Conservation (phyloP, 2,888 invertebrate species). For the Anthrax anthrax region DNA sequence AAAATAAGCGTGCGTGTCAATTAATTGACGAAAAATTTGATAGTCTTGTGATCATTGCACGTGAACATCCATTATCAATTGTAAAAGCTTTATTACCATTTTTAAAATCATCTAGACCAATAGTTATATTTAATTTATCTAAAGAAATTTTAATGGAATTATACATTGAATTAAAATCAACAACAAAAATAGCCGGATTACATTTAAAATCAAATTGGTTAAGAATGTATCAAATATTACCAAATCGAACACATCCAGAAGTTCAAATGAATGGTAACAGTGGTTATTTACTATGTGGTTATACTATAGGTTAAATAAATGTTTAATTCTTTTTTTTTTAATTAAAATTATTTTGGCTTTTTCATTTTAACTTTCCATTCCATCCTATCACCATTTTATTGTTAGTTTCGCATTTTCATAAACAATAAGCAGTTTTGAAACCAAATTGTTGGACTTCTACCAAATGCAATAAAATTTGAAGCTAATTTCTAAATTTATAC, state of each 20-base stretch:
- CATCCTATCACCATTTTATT: too few species aligned
- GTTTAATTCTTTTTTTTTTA: not conserved
- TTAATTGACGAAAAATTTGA: conserved; percentile 52
- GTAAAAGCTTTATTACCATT: conserved; percentile 60
- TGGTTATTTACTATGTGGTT: conserved; percentile 72
- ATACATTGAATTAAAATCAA: conserved; percentile 61
- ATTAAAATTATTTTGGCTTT: not conserved
- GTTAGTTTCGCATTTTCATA: too few species aligned
- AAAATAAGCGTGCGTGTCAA: conserved; percentile 50
- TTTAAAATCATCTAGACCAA: conserved; percentile 65
- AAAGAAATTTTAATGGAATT: conserved; percentile 76
- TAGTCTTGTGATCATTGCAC: conserved; percentile 62
- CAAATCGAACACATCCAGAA: conserved; percentile 87
- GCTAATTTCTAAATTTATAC: too few species aligned
- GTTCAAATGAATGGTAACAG: conserved; percentile 80
- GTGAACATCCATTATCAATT: conserved; percentile 74
- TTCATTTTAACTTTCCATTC: too few species aligned
- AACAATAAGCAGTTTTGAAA: too few species aligned
- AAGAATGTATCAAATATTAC: conserved; percentile 78
- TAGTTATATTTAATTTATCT: conserved; percentile 69
- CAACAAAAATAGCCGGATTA: conserved; percentile 56
- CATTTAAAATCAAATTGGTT: conserved; percentile 76
- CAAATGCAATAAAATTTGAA: too few species aligned
- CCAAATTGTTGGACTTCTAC: too few species aligned
- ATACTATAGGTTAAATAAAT: conserved; percentile 27